Percentiles rank a stretch among this genome's conserved stretches.
Conservation (phyloP, 2,113 vertebrate species). For the Tupaia chinensis region DNA sequence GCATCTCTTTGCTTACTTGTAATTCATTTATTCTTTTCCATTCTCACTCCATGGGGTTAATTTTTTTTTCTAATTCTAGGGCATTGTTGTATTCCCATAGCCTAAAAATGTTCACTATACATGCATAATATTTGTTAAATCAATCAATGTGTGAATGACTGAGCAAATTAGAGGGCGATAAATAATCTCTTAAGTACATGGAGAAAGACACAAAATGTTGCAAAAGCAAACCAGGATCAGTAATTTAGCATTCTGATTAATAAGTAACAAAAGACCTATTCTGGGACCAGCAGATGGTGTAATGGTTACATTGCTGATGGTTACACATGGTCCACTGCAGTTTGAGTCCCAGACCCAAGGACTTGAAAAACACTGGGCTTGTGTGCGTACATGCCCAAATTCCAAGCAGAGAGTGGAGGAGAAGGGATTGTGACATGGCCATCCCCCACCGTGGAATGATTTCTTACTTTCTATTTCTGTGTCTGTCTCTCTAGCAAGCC, state of each 20-base stretch:
- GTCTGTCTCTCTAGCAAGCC: too few species aligned
- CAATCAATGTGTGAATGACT: neutral
- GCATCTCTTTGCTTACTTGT: neutral
- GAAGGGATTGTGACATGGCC: too few species aligned
- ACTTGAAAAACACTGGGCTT: too few species aligned
- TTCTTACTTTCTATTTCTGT: too few species aligned
- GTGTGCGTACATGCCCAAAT: too few species aligned
- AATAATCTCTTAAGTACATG: neutral
- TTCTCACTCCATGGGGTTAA: neutral
- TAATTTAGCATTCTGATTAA: neutral
- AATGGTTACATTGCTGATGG: too few species aligned
- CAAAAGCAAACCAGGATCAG: neutral
- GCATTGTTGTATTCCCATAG: neutral
- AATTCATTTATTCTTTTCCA: neutral
- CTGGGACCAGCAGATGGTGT: too few species aligned
- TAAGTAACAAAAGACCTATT: neutral
- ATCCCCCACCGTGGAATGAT: too few species aligned
- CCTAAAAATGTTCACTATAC: neutral
- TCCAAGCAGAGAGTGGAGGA: too few species aligned
- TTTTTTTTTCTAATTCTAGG: neutral
- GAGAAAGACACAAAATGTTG: neutral
- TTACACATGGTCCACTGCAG: too few species aligned
- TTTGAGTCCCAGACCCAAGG: too few species aligned
- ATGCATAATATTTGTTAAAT: neutral
- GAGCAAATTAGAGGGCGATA: neutral